Conservation (phyloP, 1,140 invertebrate genomes). For the Trichomalopsis sarcophagae region DNA sequence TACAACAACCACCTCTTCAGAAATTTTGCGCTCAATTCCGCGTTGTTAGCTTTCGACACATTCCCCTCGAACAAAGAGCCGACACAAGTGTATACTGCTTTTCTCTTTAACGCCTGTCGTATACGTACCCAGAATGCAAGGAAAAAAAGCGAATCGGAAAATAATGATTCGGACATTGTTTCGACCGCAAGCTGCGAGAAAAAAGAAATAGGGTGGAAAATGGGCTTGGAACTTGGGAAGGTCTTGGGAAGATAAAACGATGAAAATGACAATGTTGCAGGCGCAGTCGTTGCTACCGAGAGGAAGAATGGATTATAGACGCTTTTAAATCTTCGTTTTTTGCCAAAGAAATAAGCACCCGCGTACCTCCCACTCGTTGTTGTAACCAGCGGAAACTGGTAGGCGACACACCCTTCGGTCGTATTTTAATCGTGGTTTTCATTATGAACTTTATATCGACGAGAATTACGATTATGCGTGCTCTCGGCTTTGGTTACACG, state of each 20-base stretch:
- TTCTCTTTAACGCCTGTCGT: too few species aligned
- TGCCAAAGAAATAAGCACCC: not conserved
- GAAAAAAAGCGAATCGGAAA: not conserved
- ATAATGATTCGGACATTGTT: conserved; percentile 6
- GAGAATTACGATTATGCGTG: too few species aligned
- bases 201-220: conserved; percentile 21
- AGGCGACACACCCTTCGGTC: not conserved
- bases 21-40: not conserved
- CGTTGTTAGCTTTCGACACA: not conserved
- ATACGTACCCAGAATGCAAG: not conserved
- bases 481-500: too few species aligned
- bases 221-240: conserved; percentile 15
- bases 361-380: not conserved
- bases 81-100: too few species aligned
- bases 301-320: too few species aligned
- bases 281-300: too few species aligned
- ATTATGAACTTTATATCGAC: too few species aligned
- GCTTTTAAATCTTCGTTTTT: not conserved
- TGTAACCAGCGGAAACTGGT: not conserved
- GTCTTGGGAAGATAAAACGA: not conserved
- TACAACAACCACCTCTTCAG: too few species aligned
- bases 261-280: not conserved
- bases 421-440: not conserved
- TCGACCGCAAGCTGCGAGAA: not conserved
- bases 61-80: not conserved